These are phyloP conservation scores for Rousettus leschenaultii DNA, from an alignment of 2,113 vertebrate species.

Conservation along the genomic window DNA sequence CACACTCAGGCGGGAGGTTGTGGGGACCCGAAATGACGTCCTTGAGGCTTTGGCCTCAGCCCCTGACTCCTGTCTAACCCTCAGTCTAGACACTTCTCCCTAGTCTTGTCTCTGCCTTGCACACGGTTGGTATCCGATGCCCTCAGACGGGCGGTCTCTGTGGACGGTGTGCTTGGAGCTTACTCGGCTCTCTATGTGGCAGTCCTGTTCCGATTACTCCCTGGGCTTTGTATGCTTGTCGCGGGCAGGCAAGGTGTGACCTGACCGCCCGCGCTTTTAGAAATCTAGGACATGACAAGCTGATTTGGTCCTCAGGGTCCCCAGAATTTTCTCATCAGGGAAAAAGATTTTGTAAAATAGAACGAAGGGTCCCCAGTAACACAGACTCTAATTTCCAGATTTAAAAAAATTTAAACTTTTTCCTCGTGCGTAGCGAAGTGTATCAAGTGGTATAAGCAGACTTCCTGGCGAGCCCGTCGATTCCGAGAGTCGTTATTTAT, in stretches of 20 bases:
- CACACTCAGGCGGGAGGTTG: accelerated
- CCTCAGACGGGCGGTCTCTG: accelerated
- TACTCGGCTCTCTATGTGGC: background rate
- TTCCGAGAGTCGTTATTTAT: background rate
- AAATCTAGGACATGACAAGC: background rate
- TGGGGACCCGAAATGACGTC: background rate
- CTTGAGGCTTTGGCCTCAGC: background rate
- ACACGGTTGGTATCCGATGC: background rate
- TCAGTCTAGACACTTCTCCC: background rate
- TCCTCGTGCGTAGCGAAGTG: background rate
- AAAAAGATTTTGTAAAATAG: background rate
- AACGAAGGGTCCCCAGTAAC: background rate
- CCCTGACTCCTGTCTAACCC: background rate
- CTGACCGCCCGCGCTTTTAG: background rate
- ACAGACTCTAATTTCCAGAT: background rate
- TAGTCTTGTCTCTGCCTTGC: background rate
- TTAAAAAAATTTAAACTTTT: background rate
- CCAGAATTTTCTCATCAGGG: background rate
- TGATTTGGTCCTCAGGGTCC: background rate
- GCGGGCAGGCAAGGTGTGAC: background rate
- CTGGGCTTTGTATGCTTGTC: background rate
- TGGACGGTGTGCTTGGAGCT: background rate
- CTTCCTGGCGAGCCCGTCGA: background rate
- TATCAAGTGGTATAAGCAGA: too few relatives aligned
- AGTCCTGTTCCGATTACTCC: background rate